Evolutionary conservation across 2,888 invertebrate species (phyloP).

Genomic region (Busseola fusca): DNA sequence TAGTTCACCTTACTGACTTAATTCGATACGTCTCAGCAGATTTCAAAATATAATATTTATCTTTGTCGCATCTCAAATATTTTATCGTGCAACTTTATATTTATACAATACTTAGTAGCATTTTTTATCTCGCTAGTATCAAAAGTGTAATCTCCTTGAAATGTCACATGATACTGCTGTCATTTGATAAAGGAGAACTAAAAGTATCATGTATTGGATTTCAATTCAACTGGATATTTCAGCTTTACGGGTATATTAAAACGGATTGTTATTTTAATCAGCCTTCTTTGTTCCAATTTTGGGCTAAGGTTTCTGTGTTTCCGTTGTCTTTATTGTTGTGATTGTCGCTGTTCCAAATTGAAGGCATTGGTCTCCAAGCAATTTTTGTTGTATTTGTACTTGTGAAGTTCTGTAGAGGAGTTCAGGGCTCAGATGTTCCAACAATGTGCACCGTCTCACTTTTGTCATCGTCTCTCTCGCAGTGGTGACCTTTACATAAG

Average conservation of each 20-base stretch:
- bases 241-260: conserved; percentile 36
- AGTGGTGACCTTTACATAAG: conserved; percentile 14
- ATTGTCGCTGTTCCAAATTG: conserved; percentile 35
- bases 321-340: conserved; percentile 31
- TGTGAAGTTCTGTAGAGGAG: background rate
- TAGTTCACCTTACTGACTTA: conserved; percentile 37
- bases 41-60: conserved; percentile 32
- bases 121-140: conserved; percentile 62
- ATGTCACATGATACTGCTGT: conserved; percentile 70
- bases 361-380: conserved; percentile 10
- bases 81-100: conserved; percentile 30
- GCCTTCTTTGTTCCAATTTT: conserved; percentile 47
- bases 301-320: conserved; percentile 39
- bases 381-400: background rate
- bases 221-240: conserved; percentile 57
- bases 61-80: conserved; percentile 26
- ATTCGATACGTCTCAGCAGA: conserved; percentile 47
- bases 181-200: conserved; percentile 68
- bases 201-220: conserved; percentile 64
- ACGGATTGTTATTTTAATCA: conserved; percentile 54
- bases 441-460: background rate
- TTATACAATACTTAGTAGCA: conserved; percentile 26
- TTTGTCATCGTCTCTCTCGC: background rate
- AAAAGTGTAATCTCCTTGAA: conserved; percentile 70
- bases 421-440: background rate